Conservation (phyloP, 2,797 vertebrate species). For the Enteromius mattozi region DNA sequence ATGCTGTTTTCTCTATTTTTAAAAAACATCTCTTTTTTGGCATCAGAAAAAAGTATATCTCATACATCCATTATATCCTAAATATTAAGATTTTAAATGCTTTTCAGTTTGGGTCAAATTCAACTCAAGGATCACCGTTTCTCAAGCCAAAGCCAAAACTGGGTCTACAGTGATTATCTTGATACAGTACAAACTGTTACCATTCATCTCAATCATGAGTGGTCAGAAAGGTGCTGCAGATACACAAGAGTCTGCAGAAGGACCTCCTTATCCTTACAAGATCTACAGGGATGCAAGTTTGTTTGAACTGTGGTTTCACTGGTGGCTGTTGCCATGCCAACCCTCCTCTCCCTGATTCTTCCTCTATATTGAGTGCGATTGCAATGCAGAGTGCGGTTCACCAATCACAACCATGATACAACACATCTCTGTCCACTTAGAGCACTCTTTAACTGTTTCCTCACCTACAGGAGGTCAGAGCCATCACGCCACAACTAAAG, state of each 20-base stretch:
- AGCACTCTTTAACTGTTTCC: conserved; percentile 12
- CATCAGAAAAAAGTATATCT: neutral
- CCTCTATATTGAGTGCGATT: conserved; percentile 67
- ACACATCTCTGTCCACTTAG: conserved; percentile 31
- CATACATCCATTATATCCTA: neutral
- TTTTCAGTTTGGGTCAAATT: conserved; percentile 3
- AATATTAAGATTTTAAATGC: neutral
- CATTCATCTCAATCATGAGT: neutral
- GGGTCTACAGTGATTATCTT: neutral
- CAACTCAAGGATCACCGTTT: neutral
- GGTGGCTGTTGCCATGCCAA: conserved; percentile 79
- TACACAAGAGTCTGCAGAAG: conserved; percentile 34
- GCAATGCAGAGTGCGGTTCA: conserved; percentile 66
- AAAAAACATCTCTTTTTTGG: neutral
- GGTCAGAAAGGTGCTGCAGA: conserved; percentile 24
- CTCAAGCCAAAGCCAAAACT: neutral
- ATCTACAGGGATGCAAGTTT: conserved; percentile 64
- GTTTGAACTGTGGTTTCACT: conserved; percentile 73
- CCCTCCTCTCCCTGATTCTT: conserved; percentile 59
- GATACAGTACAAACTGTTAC: neutral
- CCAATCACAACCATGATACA: conserved; percentile 61
- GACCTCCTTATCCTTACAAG: conserved; percentile 45
- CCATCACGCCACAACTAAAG: conserved; percentile 1
- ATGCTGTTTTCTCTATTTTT: neutral
- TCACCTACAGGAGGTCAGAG: conserved; percentile 7